Percentiles rank a stretch among this genome's conserved stretches.
phyloP scores from a whole-genome alignment of 2,113 vertebrate species.

The Galeopterus variegatus region DNA sequence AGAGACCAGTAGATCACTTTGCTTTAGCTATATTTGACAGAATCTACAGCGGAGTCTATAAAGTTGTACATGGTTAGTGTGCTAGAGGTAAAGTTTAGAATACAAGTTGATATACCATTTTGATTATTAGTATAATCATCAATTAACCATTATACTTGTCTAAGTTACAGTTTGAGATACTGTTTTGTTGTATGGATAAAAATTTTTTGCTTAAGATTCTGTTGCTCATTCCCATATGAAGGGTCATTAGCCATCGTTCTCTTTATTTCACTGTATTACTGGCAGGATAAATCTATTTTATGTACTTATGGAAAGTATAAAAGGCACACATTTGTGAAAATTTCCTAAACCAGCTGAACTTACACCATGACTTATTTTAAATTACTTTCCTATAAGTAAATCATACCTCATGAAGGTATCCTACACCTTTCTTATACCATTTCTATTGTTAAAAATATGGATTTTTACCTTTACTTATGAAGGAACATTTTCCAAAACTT shows the following conservation, averaged over 20 bases:
- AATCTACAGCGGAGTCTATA: neutral
- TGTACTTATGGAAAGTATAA: neutral
- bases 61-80: neutral
- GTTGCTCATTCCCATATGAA: neutral
- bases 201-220: neutral
- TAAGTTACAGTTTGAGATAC: neutral
- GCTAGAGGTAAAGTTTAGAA: neutral
- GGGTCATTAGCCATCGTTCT: neutral
- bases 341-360: neutral
- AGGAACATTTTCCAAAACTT: neutral
- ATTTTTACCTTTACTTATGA: neutral
- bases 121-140: neutral
- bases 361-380: neutral
- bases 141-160: neutral
- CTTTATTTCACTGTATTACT: constrained; percentile 40
- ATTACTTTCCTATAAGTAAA: neutral
- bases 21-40: neutral
- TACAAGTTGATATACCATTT: neutral
- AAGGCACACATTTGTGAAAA: neutral
- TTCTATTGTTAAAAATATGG: neutral
- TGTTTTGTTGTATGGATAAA: neutral
- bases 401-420: neutral
- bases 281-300: constrained; percentile 44
- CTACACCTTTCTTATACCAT: neutral
- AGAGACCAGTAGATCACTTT: neutral